Base-by-base conservation (phyloP, 2,888 invertebrate genomes). In the Ptychoptera albimana region DNA sequence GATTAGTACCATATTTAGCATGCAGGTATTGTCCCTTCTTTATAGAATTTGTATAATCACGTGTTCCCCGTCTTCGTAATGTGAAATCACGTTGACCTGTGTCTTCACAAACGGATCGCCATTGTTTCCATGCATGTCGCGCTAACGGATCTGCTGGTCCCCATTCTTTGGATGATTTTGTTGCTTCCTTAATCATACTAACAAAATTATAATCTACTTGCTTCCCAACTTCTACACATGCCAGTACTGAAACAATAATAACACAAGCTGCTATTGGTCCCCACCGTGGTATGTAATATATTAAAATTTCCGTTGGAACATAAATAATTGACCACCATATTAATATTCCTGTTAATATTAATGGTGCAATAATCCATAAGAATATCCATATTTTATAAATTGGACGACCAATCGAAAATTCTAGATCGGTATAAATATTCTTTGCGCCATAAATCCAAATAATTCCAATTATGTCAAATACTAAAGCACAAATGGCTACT, bases 181-280 rank as follows among this genome's bases (percentile, higher is more conserved):
- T 62, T 2, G 66, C 64, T 48, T 65, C 66, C 44, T 62, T 63
- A 12, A 66, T 66, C 64, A 64, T 64, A 45, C 65, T 64, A 41
- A 63, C 64, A 54, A 63, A 64, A 49, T 66, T 66, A 44, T 66
- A 66, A 46, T 65, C 66, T n/a, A 65, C 64, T 51, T 66, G 65
- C 2, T 62, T 60, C 45, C 61, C 64, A 46, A 64, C 61, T 49
- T 64, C 63, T 37, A 64, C 52, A 38, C 61, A 59, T 32, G 66
- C 64, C 41, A 63, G 59, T 13, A 49, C 31, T 13, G 63, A 46
- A 1, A 66, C 62, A 9, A 63, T 50, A 4, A 54, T 55, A 46
- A 65, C 42, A 1, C 59, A 59, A 29, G 63, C 57, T 2, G 63
- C 54, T 13, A 66, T 63, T 2, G 64, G 63, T 2, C 60, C 59